Evolutionary conservation across 2,113 vertebrate species (phyloP).

Genomic region (Sitta europaea): DNA sequence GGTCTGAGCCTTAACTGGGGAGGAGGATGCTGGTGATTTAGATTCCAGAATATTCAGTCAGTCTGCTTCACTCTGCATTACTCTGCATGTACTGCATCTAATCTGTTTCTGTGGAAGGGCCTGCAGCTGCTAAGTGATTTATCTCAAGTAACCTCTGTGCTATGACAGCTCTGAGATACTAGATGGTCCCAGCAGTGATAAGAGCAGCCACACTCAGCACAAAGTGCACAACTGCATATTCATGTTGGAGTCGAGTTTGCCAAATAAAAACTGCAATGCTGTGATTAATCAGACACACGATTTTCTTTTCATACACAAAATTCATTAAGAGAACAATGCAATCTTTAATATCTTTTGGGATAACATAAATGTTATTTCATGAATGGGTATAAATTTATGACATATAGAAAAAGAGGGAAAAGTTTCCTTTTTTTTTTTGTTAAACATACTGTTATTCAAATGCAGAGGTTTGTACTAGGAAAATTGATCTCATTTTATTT

Average conservation of each 20-base stretch:
- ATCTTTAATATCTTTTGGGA: background rate
- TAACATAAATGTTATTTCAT: background rate
- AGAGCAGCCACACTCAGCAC: constrained; percentile 29
- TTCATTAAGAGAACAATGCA: background rate
- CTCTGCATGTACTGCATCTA: constrained; percentile 20
- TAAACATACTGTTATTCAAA: background rate
- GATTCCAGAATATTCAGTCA: constrained; percentile 36
- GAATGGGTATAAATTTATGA: background rate
- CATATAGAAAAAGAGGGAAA: background rate
- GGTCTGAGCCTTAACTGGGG: background rate
- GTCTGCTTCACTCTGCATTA: constrained; percentile 34
- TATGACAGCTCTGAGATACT: constrained; percentile 58
- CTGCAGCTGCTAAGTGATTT: constrained; percentile 64
- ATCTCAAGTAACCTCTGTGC: constrained; percentile 53
- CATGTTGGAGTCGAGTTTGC: background rate
- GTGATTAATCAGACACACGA: background rate
- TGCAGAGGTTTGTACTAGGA: background rate
- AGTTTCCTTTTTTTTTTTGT: background rate
- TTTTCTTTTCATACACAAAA: background rate
- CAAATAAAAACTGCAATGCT: background rate
- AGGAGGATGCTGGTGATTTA: constrained; percentile 9
- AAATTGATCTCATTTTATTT: background rate
- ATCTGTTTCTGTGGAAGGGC: constrained; percentile 44
- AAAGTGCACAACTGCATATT: constrained; percentile 34
- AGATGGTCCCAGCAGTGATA: constrained; percentile 41